A percentile compares a stretch with the other conserved stretches of the same genome.
phyloP scores from a whole-genome alignment of 2,113 vertebrate species.

The Gallinago media region DNA sequence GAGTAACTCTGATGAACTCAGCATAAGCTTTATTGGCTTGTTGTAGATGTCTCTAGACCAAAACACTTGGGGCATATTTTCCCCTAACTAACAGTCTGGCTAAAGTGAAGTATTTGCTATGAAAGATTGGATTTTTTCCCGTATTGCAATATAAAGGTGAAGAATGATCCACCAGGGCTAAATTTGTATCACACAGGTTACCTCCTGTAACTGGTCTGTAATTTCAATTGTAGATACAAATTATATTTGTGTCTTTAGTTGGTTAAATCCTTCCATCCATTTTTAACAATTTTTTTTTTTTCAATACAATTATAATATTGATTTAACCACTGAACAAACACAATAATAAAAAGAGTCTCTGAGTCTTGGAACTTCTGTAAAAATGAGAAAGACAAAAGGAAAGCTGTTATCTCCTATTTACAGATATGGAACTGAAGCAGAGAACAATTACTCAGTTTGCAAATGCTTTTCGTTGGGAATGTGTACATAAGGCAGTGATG shows the following conservation, averaged over 20 bases:
- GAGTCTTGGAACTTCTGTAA: background rate
- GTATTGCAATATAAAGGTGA: background rate
- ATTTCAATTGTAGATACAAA: constrained; percentile 2
- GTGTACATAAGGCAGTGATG: background rate
- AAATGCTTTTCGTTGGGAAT: background rate
- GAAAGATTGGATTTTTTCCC: constrained; percentile 28
- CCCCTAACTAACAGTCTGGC: background rate
- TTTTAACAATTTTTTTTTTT: background rate
- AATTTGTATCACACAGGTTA: background rate
- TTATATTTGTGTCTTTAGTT: background rate
- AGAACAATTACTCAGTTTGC: background rate
- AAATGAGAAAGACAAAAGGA: background rate
- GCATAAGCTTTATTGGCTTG: background rate
- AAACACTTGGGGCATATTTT: constrained; percentile 19
- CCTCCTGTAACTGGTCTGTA: background rate
- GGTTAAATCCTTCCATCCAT: background rate
- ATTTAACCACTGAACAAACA: background rate
- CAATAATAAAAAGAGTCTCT: background rate
- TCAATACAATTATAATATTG: background rate
- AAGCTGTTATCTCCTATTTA: background rate
- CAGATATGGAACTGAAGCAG: background rate
- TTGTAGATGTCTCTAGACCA: background rate
- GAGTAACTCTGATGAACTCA: background rate
- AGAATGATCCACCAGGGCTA: background rate
- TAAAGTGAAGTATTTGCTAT: constrained; percentile 8